Percentiles rank a stretch among this genome's conserved stretches.
These are phyloP conservation scores for Euthynnus affinis DNA, from an alignment of 2,797 vertebrate species.

Conservation along the genomic window DNA sequence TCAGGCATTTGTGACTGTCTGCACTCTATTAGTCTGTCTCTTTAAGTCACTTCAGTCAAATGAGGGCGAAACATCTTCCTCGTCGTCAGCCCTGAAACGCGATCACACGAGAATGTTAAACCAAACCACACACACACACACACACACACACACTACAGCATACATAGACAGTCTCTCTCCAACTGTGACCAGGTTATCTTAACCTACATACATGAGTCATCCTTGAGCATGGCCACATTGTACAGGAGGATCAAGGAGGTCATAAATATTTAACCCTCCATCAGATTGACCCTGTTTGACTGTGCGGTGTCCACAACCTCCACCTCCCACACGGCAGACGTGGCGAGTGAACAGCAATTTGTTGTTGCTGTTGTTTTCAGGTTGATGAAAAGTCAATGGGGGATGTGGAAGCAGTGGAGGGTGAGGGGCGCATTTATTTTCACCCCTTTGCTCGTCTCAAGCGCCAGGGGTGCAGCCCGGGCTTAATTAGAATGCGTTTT, in stretches of 20 bases:
- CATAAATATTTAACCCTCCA: conserved; percentile 66
- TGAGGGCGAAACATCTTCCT: conserved; percentile 41
- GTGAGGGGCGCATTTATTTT: conserved; percentile 65
- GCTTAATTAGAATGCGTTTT: conserved; percentile 81
- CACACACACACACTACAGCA: neutral
- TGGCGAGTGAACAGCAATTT: conserved; percentile 48
- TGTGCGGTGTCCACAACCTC: neutral
- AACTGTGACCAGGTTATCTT: conserved; percentile 29
- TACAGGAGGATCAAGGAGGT: conserved; percentile 41
- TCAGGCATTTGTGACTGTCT: neutral
- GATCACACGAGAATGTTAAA: conserved; percentile 16
- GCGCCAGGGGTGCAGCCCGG: conserved; percentile 54
- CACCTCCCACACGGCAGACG: neutral
- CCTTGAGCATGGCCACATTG: conserved; percentile 40
- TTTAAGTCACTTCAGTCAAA: conserved; percentile 51
- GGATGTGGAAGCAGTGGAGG: conserved; percentile 41
- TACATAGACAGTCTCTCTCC: neutral
- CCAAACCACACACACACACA: conserved; percentile 8
- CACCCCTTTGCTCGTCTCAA: conserved; percentile 56
- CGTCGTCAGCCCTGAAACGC: conserved; percentile 34
- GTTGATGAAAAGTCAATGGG: conserved; percentile 64
- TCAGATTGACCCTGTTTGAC: conserved; percentile 52
- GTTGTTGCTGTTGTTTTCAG: conserved; percentile 59
- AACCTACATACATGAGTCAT: conserved; percentile 55
- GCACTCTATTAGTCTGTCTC: conserved; percentile 35